Conservation (phyloP, 2,797 vertebrate species). For the Sebastes itinus region DNA sequence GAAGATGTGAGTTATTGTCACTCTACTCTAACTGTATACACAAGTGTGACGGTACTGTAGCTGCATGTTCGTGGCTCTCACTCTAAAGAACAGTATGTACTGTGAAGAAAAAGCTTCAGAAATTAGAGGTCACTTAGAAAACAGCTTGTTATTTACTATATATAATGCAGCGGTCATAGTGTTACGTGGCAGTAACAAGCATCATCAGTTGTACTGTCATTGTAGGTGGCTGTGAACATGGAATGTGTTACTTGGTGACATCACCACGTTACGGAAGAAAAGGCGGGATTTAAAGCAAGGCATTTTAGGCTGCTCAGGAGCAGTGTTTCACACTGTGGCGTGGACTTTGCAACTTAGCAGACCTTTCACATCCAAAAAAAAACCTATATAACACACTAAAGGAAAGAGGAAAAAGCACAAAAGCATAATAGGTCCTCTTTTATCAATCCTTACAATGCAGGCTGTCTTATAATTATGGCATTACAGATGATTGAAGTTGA, state of each 20-base stretch:
- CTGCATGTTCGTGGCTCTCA: neutral
- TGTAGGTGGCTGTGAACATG: neutral
- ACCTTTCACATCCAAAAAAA: no score
- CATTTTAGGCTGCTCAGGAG: no score
- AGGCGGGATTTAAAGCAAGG: no score
- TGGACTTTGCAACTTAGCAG: no score
- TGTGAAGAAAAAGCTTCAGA: neutral
- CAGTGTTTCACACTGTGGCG: no score
- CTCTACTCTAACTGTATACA: neutral
- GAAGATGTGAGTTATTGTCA: neutral
- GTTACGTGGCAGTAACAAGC: neutral
- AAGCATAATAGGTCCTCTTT: neutral
- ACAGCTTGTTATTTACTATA: neutral
- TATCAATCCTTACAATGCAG: neutral
- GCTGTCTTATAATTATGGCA: neutral
- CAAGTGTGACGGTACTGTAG: neutral
- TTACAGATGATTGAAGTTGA: neutral
- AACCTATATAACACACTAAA: no score
- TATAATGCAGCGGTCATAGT: neutral
- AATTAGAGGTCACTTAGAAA: neutral
- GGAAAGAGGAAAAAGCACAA: no score
- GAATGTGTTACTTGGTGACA: neutral
- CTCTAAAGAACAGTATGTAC: neutral
- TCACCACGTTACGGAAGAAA: no score
- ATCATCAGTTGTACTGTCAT: neutral